Percentiles rank a stretch among this genome's conserved stretches.
Evolutionary conservation across 2,113 vertebrate species (phyloP).

Genomic region (Bubo bubo): DNA sequence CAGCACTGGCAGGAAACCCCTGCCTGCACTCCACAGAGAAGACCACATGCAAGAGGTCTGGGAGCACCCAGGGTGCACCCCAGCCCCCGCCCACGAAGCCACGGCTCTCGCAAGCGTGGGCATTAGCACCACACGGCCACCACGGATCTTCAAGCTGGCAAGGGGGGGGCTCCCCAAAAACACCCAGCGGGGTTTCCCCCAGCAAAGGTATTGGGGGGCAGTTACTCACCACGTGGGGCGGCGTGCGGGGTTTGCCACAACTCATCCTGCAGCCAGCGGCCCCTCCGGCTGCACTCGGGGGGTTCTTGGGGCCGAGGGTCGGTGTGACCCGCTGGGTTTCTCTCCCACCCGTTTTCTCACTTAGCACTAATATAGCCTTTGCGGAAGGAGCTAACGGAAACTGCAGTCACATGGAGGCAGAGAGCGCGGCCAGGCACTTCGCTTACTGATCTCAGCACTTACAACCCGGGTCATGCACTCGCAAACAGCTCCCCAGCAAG

Average conservation of each 20-base stretch:
- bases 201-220: neutral
- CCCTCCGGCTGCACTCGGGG: neutral
- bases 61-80: neutral
- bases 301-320: neutral
- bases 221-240: conserved; percentile 70
- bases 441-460: conserved; percentile 35
- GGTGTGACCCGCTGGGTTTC: neutral
- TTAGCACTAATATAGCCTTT: conserved; percentile 73
- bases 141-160: fast-evolving
- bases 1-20: neutral
- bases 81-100: neutral
- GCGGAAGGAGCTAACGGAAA: conserved; percentile 85
- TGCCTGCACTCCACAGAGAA: neutral
- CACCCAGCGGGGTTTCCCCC: fast-evolving
- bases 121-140: fast-evolving
- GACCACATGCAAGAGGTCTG: neutral
- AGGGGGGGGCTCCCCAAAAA: neutral
- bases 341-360: neutral
- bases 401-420: conserved; percentile 82
- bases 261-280: conserved; percentile 56
- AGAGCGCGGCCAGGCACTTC: conserved; percentile 36
- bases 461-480: neutral
- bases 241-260: neutral
- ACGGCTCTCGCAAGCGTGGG: fast-evolving
- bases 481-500: neutral